Conservation (phyloP, 2,113 vertebrate genomes). For the Alethe diademata region DNA sequence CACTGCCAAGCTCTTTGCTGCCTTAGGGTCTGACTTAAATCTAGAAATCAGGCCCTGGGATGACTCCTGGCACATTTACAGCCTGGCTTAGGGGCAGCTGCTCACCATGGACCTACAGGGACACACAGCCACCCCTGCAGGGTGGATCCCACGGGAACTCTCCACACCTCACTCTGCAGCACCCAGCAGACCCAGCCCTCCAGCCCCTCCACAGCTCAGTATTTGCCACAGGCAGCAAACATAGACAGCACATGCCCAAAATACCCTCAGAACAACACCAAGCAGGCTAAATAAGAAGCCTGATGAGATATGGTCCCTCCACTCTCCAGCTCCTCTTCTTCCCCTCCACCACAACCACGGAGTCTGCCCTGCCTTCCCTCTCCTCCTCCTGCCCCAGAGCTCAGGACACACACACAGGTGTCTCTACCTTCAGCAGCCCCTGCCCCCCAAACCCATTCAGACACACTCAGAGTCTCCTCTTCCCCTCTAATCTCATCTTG, state of each 20-base stretch:
- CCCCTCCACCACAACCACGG: background rate
- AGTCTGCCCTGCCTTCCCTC: too few relatives aligned
- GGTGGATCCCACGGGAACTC: background rate
- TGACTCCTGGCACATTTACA: background rate
- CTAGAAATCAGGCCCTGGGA: background rate
- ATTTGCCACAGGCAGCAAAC: background rate
- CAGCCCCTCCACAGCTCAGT: background rate
- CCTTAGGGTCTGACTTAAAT: background rate
- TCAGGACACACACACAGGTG: background rate
- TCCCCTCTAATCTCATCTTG: background rate
- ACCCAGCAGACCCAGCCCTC: background rate
- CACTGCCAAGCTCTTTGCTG: background rate
- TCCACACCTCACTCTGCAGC: background rate
- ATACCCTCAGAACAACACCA: background rate
- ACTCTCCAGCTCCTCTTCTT: background rate
- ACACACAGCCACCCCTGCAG: background rate
- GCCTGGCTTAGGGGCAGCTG: background rate
- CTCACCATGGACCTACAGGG: accelerated
- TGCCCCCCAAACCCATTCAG: background rate
- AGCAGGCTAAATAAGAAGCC: background rate
- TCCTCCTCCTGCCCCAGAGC: background rate
- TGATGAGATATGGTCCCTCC: background rate
- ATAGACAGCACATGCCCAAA: background rate
- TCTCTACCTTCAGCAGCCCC: background rate
- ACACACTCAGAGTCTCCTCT: background rate